A percentile compares a stretch with the other conserved stretches of the same genome.
phyloP scores from a whole-genome alignment of 2,888 invertebrate genomes.

The Drosophila lacicola region DNA sequence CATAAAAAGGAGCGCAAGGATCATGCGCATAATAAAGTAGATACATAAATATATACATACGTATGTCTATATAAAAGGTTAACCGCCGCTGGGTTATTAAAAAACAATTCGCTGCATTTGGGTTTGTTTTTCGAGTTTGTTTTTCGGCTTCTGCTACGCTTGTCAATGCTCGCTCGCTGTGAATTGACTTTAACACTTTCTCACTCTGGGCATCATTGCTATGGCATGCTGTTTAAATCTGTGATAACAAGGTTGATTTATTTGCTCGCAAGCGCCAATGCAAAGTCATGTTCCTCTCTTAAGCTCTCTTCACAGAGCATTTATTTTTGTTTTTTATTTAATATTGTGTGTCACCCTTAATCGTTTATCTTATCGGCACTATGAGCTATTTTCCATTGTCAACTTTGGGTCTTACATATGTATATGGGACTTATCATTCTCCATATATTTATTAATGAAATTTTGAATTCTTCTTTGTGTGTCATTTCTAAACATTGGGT shows the following conservation, averaged over 20 bases:
- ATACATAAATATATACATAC: conserved; percentile 5
- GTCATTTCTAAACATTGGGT: conserved; percentile 6
- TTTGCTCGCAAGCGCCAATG: too few species aligned
- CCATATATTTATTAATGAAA: too few species aligned
- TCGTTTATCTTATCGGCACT: background rate
- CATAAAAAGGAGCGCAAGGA: conserved; percentile 9
- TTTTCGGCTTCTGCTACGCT: conserved; percentile 65
- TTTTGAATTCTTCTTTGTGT: conserved; percentile 5
- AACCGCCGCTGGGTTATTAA: conserved; percentile 57
- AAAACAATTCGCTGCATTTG: conserved; percentile 49
- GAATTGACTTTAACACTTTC: conserved; percentile 20
- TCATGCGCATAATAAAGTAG: conserved; percentile 2
- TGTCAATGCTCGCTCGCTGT: conserved; percentile 31
- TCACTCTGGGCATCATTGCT: conserved; percentile 1
- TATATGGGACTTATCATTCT: too few species aligned
- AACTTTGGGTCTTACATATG: too few species aligned
- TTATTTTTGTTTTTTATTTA: too few species aligned
- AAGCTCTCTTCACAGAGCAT: too few species aligned
- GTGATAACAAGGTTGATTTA: too few species aligned
- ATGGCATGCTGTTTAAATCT: background rate
- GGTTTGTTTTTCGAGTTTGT: conserved; percentile 54
- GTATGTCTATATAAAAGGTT: conserved; percentile 25
- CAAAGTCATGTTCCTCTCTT: too few species aligned
- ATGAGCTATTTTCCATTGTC: too few species aligned
- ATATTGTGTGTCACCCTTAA: background rate